Base-by-base conservation (phyloP, 2,113 vertebrate genomes). In the Oncorhynchus clarkii region DNA sequence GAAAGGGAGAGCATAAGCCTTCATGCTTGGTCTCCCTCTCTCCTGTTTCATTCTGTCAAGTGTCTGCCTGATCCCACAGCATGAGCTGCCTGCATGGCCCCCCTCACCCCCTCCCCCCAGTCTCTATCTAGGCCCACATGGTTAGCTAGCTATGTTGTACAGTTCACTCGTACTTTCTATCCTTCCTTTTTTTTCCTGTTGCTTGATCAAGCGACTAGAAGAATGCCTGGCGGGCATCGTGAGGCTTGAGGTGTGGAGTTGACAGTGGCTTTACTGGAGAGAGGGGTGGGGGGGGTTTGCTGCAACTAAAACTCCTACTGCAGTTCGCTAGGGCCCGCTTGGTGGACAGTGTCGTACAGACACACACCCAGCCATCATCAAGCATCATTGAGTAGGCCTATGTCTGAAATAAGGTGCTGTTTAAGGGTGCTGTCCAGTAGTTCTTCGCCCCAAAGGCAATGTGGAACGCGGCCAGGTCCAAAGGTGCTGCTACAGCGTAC, bases 21-120 rank as follows among this genome's bases (percentile, higher is more conserved):
- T 76, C 75, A 29, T 65, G 69, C 76, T 85, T 84, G 80, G 86
- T 87, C 82, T 86, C 85, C 73, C 75, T 16, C 66, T 68, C 66
- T 34, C 67, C 81, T 78, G 72, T 87, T 78, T 86, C 82, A 78
- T 69, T 80, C 79, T 82, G 84, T 84, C 91, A 82, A 84, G 69
- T 86, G 82, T 87, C 87, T 87, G 90, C 86, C 85, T 82, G 87
- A 88, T 88, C 86, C 90, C 86, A 84, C 83, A 24, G 74, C 82
- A 84, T 88, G 82, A 88, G 84, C 87, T 80, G 84, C 85, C 84
- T 84, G 90, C 90, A 92, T 87, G 90, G 77, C 75, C 72, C 80
- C 83, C 80, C 74, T 71, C 75, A 89, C 77, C 39, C 39, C 39
- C 31, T 5, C 31, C 6, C 83, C 81, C 74, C 80, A 79, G 82